A percentile compares a stretch with the other conserved stretches of the same genome.
phyloP scores from a whole-genome alignment of 1,140 invertebrate genomes.

The Sminthurinus signatus region DNA sequence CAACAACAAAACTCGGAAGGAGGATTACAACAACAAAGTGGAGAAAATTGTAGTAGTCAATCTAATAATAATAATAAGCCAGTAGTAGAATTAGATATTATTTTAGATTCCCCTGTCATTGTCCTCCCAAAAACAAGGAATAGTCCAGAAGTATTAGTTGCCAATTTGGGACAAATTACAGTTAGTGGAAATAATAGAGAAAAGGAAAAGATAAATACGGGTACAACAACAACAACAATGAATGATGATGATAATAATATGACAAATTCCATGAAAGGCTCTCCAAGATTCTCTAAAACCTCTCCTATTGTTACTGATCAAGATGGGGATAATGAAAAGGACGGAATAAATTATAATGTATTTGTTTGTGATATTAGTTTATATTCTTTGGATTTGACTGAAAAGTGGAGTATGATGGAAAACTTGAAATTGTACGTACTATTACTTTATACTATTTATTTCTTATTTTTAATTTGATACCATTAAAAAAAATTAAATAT shows the following conservation, averaged over 20 bases:
- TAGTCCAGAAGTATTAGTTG: conserved; percentile 77
- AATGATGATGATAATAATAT: too few species aligned
- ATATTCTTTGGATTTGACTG: conserved; percentile 63
- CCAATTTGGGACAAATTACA: conserved; percentile 85
- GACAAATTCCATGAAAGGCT: too few species aligned
- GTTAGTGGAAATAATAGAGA: conserved; percentile 47
- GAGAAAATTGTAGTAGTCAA: not conserved
- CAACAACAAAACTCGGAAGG: not conserved
- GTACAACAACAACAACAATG: not conserved
- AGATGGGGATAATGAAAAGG: conserved; percentile 7
- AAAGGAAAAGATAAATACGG: not conserved
- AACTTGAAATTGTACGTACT: conserved; percentile 34
- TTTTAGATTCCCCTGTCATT: conserved; percentile 82
- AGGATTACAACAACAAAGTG: not conserved
- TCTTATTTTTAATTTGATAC: not conserved
- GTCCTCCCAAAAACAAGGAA: conserved; percentile 70
- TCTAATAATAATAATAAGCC: not conserved
- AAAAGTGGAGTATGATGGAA: conserved; percentile 42
- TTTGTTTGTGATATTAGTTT: conserved; percentile 82
- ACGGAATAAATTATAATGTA: conserved; percentile 44
- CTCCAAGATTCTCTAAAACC: too few species aligned
- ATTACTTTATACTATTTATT: not conserved
- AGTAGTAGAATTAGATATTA: conserved; percentile 52
- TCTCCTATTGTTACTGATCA: too few species aligned
- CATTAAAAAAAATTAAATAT: too few species aligned